phyloP scores from a whole-genome alignment of 2,797 vertebrate species.

The Varecia variegata region DNA sequence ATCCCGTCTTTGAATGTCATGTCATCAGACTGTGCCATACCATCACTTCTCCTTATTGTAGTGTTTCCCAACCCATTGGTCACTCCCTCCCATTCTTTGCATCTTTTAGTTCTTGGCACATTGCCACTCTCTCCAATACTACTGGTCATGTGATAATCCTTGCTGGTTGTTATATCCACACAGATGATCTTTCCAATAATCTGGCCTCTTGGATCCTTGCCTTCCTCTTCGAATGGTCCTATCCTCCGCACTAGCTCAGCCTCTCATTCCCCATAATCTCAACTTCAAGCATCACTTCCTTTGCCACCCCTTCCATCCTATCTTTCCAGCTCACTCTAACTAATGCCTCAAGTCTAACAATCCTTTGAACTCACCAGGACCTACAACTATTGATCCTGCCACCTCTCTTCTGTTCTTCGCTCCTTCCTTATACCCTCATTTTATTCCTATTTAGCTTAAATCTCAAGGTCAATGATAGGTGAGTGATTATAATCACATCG shows the following conservation, averaged over 20 bases:
- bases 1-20: background rate
- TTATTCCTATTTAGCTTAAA: slow-evolving; percentile 21
- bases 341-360: background rate
- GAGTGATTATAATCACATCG: background rate
- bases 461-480: background rate
- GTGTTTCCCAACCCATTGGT: background rate
- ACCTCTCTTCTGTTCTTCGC: background rate
- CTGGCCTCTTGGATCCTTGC: background rate
- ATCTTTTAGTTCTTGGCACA: slow-evolving; percentile 30
- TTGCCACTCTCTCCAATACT: background rate
- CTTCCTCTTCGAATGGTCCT: background rate
- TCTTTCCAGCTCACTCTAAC: background rate
- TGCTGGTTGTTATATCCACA: background rate
- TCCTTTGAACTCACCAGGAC: background rate
- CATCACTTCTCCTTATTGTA: background rate
- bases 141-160: background rate
- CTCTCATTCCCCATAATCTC: background rate
- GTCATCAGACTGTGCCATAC: background rate
- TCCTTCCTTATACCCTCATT: background rate
- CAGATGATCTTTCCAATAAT: background rate
- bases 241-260: background rate
- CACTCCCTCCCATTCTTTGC: background rate
- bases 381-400: background rate
- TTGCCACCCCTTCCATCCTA: background rate
- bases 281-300: background rate